Conservation (phyloP, 2,113 vertebrate species). For the Galeopterus variegatus region DNA sequence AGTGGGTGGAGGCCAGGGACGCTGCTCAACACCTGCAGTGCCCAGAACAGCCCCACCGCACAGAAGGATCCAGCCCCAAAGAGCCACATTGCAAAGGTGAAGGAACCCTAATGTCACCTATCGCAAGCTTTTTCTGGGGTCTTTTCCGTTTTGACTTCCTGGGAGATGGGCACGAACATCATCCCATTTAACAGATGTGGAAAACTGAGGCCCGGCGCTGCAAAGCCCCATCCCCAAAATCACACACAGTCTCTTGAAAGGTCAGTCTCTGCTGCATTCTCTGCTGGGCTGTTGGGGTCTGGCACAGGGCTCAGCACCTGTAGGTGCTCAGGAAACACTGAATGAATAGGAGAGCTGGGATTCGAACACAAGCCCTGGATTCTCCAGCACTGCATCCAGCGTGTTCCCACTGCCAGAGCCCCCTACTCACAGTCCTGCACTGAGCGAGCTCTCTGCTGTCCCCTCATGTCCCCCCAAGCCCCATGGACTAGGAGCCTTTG, state of each 20-base stretch:
- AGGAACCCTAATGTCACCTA: too few relatives aligned
- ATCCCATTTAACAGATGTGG: neutral
- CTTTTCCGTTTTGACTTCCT: neutral
- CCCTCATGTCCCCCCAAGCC: neutral
- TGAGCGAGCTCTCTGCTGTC: too few relatives aligned
- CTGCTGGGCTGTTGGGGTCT: too few relatives aligned
- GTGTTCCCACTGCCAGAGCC: neutral
- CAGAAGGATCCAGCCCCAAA: rapidly evolving
- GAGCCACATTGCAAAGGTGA: neutral
- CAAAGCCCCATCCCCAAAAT: neutral
- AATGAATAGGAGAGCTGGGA: neutral
- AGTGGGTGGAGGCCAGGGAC: neutral
- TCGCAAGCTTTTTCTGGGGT: neutral
- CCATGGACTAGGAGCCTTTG: neutral
- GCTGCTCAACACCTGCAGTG: neutral
- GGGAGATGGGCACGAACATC: rapidly evolving
- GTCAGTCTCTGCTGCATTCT: neutral
- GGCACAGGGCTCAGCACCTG: neutral
- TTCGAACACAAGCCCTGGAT: rapidly evolving
- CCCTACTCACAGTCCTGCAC: neutral
- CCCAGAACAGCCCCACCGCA: neutral
- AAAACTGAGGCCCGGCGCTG: neutral
- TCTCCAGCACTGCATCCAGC: rapidly evolving
- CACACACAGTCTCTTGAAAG: neutral
- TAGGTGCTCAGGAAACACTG: neutral